These are phyloP conservation scores for Philopedon plagiatum DNA, from an alignment of 2,888 invertebrate genomes.

Conservation along the genomic window DNA sequence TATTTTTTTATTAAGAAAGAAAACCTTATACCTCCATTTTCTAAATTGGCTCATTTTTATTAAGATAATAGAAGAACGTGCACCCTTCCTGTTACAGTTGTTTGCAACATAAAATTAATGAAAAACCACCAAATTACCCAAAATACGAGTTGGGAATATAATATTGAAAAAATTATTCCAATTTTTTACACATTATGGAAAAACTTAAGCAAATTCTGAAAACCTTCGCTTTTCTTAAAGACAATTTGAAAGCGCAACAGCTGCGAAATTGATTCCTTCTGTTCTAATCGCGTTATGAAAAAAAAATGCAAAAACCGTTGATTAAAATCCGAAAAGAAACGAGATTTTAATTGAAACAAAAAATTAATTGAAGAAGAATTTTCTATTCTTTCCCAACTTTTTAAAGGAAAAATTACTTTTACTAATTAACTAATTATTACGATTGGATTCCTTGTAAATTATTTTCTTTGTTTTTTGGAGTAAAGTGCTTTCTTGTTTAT, in stretches of 20 bases:
- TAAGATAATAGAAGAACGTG: too few relatives aligned
- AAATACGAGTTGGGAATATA: too few relatives aligned
- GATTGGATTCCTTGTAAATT: slow-evolving; percentile 4
- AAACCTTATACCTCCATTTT: too few relatives aligned
- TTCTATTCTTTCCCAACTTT: slow-evolving; percentile 14
- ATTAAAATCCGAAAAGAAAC: slow-evolving; percentile 25
- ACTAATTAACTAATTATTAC: slow-evolving; percentile 15
- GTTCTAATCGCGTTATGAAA: slow-evolving; percentile 21
- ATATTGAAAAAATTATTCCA: background rate
- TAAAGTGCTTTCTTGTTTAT: background rate
- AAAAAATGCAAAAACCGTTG: slow-evolving; percentile 18
- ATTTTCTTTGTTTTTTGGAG: background rate
- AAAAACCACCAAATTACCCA: too few relatives aligned
- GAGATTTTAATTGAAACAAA: slow-evolving; percentile 20
- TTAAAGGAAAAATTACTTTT: slow-evolving; percentile 14
- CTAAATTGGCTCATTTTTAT: too few relatives aligned
- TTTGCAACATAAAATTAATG: too few relatives aligned
- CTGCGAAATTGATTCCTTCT: slow-evolving; percentile 29
- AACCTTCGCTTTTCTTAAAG: slow-evolving; percentile 7
- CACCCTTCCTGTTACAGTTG: too few relatives aligned
- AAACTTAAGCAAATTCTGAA: slow-evolving; percentile 5
- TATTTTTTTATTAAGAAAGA: too few relatives aligned
- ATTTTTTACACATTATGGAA: background rate
- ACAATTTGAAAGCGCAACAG: slow-evolving; percentile 13
- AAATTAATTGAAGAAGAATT: slow-evolving; percentile 16